Base-by-base conservation (phyloP, 2,113 vertebrate species). In the Otis tarda region DNA sequence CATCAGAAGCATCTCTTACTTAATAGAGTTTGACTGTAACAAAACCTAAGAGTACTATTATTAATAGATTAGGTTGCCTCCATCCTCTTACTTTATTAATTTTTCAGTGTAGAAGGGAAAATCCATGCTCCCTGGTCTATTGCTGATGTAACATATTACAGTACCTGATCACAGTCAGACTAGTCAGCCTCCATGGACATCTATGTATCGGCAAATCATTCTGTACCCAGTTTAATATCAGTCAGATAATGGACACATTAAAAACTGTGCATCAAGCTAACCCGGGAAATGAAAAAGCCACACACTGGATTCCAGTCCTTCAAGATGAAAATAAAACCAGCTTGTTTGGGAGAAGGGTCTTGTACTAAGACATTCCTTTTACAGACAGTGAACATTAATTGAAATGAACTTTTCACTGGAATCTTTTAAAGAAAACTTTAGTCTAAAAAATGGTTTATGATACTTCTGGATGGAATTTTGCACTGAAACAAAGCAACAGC, bases 11-110 rank as follows among this genome's bases (percentile, higher is more conserved):
- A 57, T 64, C 43, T 79, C 69, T 75, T 77, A 25, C 52, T 83
- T 93, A 92, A 91, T 28, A 84, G 64, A 55, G 21, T 90, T 94
- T 89, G 76, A 84, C 81, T 77, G 67, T 57, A 79, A 93, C 57
- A 94, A 33, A 93, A 39, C 27, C 52, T 90, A 70, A 90, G 61
- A 90, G 39, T 22, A 63, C 69, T 81, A 64, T 87, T 94, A 93
- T 84, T 89, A 94, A 93, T 94, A 95, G 60, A 94, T 76, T 82
- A 96, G 35, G 10, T 50, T 84, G 52, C 69, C 64, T 87, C 33
- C 53, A 76, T 57, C 12, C 33, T 84, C 90, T 81, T 64, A 49
- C 14, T 61, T 89, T 60, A 92, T 90, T 63, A 68, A 73, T 89
- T 87, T 94, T 92, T 92, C 76, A 87, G 12, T 1, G 28, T 27